phyloP scores from a whole-genome alignment of 2,113 vertebrate genomes.

The Sardina pilchardus region DNA sequence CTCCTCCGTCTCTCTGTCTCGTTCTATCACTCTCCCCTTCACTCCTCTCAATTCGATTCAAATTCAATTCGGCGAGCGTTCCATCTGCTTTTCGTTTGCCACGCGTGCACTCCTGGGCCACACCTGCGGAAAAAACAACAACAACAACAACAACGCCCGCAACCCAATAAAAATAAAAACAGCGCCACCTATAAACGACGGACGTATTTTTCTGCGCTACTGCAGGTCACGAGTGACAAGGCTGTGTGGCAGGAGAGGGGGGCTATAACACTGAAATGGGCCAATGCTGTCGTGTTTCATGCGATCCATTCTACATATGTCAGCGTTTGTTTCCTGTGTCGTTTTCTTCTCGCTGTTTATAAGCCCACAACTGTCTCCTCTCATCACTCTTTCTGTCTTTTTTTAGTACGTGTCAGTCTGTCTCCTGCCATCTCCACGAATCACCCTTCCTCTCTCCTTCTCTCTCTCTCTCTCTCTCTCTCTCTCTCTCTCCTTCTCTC shows the following conservation, averaged over 20 bases:
- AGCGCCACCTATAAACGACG: neutral
- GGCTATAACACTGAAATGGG: constrained; percentile 1
- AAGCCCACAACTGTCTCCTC: neutral
- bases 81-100: neutral
- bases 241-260: neutral
- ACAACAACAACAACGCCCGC: neutral
- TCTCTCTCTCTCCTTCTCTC: constrained; percentile 36
- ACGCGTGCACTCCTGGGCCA: neutral
- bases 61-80: neutral
- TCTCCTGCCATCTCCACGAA: neutral
- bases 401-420: neutral
- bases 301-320: neutral
- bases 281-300: neutral
- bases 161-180: constrained; percentile 1
- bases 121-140: neutral
- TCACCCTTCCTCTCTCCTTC: neutral
- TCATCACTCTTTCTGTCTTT: neutral
- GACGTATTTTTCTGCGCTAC: neutral
- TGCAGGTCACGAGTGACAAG: constrained; percentile 12
- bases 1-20: constrained; percentile 20
- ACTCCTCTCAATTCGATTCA: constrained; percentile 19
- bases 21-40: neutral
- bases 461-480: constrained; percentile 42
- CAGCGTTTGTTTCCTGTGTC: neutral
- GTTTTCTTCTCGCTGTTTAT: neutral